These are phyloP conservation scores for Rhadina sibilatrix DNA, from an alignment of 2,113 vertebrate species.

Conservation along the genomic window DNA sequence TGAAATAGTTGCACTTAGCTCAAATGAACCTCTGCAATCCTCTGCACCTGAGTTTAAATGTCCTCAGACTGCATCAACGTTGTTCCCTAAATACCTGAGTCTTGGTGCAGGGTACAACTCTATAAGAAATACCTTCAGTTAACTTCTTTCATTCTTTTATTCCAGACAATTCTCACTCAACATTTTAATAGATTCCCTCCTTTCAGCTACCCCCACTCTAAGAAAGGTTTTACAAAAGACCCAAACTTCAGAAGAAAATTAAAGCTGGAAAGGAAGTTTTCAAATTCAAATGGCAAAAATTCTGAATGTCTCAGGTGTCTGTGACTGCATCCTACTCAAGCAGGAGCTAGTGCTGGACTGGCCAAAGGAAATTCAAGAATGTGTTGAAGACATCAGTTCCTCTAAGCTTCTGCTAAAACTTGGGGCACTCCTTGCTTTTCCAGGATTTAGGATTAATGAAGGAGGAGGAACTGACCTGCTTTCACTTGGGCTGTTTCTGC, in stretches of 20 bases:
- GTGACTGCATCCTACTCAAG: neutral
- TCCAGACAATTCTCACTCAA: neutral
- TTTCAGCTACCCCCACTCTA: neutral
- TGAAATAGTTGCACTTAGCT: neutral
- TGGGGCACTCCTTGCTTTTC: neutral
- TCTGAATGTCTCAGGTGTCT: neutral
- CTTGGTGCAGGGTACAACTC: neutral
- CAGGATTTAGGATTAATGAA: neutral
- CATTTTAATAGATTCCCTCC: neutral
- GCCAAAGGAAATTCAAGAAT: neutral
- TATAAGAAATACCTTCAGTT: neutral
- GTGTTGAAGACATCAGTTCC: neutral
- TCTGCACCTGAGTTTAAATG: fast-evolving
- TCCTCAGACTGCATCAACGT: neutral
- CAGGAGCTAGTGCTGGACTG: neutral
- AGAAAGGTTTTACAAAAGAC: neutral
- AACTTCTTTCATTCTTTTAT: neutral
- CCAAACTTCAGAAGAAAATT: neutral
- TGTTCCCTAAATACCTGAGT: neutral
- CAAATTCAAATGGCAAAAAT: neutral
- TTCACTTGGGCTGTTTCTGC: neutral
- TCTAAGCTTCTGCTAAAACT: neutral
- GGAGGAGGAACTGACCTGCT: neutral
- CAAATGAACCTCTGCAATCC: neutral
- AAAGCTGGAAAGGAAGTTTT: neutral